Base-by-base conservation (phyloP, 2,797 vertebrate genomes). In the Tarsius wallacei region DNA sequence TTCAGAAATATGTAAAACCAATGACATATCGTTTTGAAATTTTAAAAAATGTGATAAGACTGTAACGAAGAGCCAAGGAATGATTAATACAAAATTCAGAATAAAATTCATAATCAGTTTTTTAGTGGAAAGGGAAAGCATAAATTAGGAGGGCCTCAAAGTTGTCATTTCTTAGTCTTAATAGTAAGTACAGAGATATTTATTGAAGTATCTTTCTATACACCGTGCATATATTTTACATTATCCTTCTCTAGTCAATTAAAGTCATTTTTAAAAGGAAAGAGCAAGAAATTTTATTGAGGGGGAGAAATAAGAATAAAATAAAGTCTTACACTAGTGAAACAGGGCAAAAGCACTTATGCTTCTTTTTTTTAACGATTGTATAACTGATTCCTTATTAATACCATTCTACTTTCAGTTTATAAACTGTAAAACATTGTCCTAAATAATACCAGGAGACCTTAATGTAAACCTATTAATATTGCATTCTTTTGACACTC, bases 241-340 rank as follows among this genome's bases (percentile, higher is more conserved):
- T 10, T 80, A 76, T 42, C 5, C 24, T 51, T 88, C 74, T 80
- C 73, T 92, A 76, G n/a, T 85, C 49, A 42, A 87, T 63, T 42
- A 86, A 77, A 83, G 66, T 51, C 11, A 91, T 47, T 71, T 68
- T 83, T 57, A 55, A 81, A 95, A 87, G 17, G 7, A 70, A 86
- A 95, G 28, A 74, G 17, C 0, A 87, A 59, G 71, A 0, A 78
- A 55, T 68, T 88, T 74, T 91, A 42, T 26, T 49, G 11, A 66
- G 33, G 51, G 9, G 24, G 4, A 77, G 4, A 6, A 74, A 88
- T 36, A 76, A 81, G 7, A 14, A 12, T 31, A 70, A 89, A 47
- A 74, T 76, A 55, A 74, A 66, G 70, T 36, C 9, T 63, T 14
- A 85, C 2, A 36, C 24, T 36, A 28, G 19, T 28, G 10, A 85